Base-by-base conservation (phyloP, 2,797 vertebrate genomes). In the Sebastes dallii region DNA sequence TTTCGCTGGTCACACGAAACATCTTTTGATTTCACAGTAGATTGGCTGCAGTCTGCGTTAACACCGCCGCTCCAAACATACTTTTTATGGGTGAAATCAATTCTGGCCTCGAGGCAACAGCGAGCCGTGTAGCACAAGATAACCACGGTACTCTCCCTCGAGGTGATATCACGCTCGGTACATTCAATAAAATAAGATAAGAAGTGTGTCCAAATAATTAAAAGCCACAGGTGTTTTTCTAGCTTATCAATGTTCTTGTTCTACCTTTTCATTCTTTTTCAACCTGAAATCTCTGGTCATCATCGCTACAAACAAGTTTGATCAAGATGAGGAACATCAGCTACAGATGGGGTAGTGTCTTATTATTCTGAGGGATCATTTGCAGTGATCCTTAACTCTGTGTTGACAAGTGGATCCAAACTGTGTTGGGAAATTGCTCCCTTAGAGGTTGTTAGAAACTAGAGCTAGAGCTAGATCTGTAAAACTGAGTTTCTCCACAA, bases 21-120 rank as follows among this genome's bases (percentile, higher is more conserved):
- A 36, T 60, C 25, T 70, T 79, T 73, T 68, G 66, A 71, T 85
- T 85, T 83, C 50, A 73, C 52, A 18, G 58, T 32, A 59, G 66
- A 69, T 7, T 22, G 46, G 70, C 74, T 69, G 61, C 50, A 36
- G 58, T 56, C 18, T 56, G 18, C 52, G 7, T 67, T 12, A 56
- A 61, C 52, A 7, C 20, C 66, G 10, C 16, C 54, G 14, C 42
- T 72, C 58, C 4, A 25, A 42, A 52, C 11, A 72, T 12, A 27
- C 36, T 62, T 64, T 12, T 74, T 14, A 76, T 22, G 13, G 32
- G 8, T n/a, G 6, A 39, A 67, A 73, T 67, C 18, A 8, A 67
- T 71, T 73, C 39, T 39, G 27, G 11, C 11, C 25, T 50, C 0
- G 2, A 42, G 29, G 12, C 46, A 74, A 66, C 13, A n/a, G 61